Base-by-base conservation (phyloP, 2,888 invertebrate species). In the Argyresthia goedartella region DNA sequence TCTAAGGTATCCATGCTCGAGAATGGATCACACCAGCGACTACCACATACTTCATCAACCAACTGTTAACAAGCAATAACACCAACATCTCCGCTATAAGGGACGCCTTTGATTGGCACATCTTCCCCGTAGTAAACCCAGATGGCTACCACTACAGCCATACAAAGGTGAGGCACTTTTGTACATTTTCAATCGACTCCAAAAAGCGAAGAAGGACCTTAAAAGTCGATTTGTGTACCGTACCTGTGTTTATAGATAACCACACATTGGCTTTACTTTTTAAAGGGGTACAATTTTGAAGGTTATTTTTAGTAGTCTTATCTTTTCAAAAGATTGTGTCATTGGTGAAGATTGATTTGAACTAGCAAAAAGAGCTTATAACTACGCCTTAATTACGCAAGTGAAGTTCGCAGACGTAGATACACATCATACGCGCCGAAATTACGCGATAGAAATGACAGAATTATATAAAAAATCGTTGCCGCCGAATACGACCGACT, bases 131-230 rank as follows among this genome's bases (percentile, higher is more conserved):
- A 8, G 87, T 91, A 57, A 95, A 95, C 72, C 94, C 94, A 49
- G 94, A 95, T 71, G 94, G 94, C n/a, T 95, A 91, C 66, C 92
- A 89, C 42, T 91, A 90, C 70, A 91, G 92, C 1, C 91, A 91
- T 62, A 88, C 81, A 0, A 69, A 60, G 13, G 90, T 87, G 57
- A 62, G 69, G 58, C 51, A 7, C 44, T 14, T n/a, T 15, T 15
- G 0, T 6, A 15, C 9, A 2, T 4, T 9, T 4, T 14, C 8
- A n/a, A 43, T 13, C 39, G 11, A 39, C 39, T 1, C 3, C n/a
- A 39, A 11, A n/a, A 39, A 11, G 6, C 44, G 14, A 6, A 25
- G 25, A 25, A 44, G 13, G 1, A 14, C 9, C 14, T n/a, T 14
- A 43, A 8, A 43, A 43, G 8, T 14, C 9, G n/a, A 8, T 13